Conservation (phyloP, 1,140 invertebrate genomes). For the Acromyrmex echinatior region DNA sequence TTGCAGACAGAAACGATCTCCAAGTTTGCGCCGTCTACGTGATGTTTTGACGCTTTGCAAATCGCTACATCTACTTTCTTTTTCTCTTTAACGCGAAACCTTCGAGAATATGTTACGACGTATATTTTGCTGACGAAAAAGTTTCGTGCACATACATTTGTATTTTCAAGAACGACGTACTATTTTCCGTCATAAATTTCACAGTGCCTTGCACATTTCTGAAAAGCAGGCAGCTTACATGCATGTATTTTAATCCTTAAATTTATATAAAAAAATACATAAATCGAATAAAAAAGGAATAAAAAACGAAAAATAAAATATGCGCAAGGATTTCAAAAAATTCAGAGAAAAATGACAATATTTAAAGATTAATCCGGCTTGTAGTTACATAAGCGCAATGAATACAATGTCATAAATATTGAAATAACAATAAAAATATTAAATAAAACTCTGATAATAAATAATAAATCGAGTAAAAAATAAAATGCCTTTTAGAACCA, state of each 20-base stretch:
- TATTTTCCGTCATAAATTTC: conserved; percentile 12
- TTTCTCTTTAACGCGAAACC: conserved; percentile 2
- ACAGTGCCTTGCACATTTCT: background rate
- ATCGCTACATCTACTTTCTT: background rate
- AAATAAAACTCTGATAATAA: too few relatives aligned
- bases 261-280: background rate
- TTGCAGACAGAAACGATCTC: conserved; percentile 1
- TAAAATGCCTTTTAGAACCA: too few relatives aligned
- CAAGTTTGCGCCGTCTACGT: conserved; percentile 40
- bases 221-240: background rate
- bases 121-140: background rate
- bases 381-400: background rate
- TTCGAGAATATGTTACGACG: conserved; percentile 51
- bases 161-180: background rate
- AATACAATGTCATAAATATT: background rate
- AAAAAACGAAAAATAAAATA: background rate
- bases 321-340: background rate
- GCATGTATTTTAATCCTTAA: background rate
- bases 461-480: too few relatives aligned
- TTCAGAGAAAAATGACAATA: background rate
- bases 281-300: background rate
- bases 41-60: conserved; percentile 44
- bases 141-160: conserved; percentile 1
- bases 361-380: background rate
- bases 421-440: too few relatives aligned